These are phyloP conservation scores for Apodemia mormo DNA, from an alignment of 2,888 invertebrate genomes.

Conservation along the genomic window DNA sequence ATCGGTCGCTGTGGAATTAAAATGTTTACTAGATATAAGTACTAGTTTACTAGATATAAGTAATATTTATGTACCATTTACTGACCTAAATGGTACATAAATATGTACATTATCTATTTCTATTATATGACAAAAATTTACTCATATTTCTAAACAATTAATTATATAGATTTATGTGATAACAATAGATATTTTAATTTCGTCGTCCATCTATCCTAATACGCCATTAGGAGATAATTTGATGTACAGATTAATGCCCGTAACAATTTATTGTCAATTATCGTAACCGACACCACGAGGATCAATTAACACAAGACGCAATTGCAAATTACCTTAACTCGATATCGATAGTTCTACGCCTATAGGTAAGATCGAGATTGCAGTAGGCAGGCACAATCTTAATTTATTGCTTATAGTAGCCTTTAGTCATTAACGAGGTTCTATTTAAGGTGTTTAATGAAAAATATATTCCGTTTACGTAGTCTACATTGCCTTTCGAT, in stretches of 20 bases:
- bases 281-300: slow-evolving; percentile 67
- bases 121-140: too few species aligned
- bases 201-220: slow-evolving; percentile 49
- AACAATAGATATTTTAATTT: slow-evolving; percentile 28
- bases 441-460: slow-evolving; percentile 18
- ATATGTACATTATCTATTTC: too few species aligned
- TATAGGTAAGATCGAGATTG: slow-evolving; percentile 60
- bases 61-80: too few species aligned
- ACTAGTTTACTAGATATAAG: too few species aligned
- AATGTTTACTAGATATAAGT: too few species aligned
- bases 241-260: slow-evolving; percentile 73
- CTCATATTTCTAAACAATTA: not conserved
- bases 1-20: too few species aligned
- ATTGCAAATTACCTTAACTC: slow-evolving; percentile 73
- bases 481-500: not conserved
- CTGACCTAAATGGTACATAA: too few species aligned
- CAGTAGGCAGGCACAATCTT: slow-evolving; percentile 33
- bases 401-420: slow-evolving; percentile 37
- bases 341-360: slow-evolving; percentile 54
- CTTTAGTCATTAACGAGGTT: slow-evolving; percentile 9
- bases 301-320: slow-evolving; percentile 76
- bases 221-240: slow-evolving; percentile 62
- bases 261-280: slow-evolving; percentile 80
- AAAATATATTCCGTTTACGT: not conserved
- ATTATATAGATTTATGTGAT: not conserved